phyloP scores from a whole-genome alignment of 2,113 vertebrate genomes.

The Thunnus thynnus region DNA sequence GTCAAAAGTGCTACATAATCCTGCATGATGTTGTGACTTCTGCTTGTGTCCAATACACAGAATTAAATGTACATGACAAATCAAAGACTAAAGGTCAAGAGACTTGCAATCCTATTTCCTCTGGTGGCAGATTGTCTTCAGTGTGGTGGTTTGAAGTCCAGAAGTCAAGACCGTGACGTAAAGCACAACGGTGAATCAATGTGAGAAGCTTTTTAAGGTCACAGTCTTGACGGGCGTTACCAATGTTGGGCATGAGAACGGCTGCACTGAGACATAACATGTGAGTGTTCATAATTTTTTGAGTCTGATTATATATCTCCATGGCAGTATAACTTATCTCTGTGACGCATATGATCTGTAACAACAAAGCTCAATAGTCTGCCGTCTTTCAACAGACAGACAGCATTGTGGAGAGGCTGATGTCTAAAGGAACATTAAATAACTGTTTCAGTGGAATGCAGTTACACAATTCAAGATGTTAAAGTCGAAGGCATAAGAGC shows the following conservation, averaged over 20 bases:
- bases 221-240: neutral
- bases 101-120: neutral
- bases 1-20: too few species aligned
- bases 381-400: conserved; percentile 3
- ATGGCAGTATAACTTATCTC: conserved; percentile 23
- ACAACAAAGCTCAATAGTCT: conserved; percentile 17
- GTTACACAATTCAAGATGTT: conserved; percentile 8
- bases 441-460: neutral
- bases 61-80: too few species aligned
- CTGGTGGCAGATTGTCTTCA: neutral
- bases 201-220: conserved; percentile 24
- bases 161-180: neutral
- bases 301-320: conserved; percentile 41
- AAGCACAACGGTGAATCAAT: neutral
- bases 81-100: neutral
- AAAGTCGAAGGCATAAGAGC: conserved; percentile 14
- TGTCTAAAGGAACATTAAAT: neutral
- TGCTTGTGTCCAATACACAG: too few species aligned
- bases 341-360: conserved; percentile 27
- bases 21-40: too few species aligned
- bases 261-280: conserved; percentile 29
- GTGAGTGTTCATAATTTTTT: conserved; percentile 5
- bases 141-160: neutral
- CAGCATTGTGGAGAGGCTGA: neutral
- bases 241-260: conserved; percentile 1